Evolutionary conservation across 2,888 invertebrate species (phyloP).

Genomic region (Drosophila yooni): DNA sequence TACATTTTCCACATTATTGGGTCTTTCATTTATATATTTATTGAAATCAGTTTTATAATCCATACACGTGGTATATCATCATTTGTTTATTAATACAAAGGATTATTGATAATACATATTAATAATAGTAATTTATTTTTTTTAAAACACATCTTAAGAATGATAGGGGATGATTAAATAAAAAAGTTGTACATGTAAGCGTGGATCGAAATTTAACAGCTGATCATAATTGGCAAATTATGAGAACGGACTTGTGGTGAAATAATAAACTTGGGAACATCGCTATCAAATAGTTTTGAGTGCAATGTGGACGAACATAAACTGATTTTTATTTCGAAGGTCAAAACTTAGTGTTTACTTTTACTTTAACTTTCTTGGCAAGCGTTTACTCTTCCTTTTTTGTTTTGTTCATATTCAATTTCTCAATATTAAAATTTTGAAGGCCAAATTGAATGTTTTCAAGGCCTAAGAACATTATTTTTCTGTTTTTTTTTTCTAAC

Average conservation of each 20-base stretch:
- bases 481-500: constrained; percentile 27
- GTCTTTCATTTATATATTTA: constrained; percentile 69
- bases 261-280: constrained; percentile 25
- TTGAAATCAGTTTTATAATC: constrained; percentile 75
- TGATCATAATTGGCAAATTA: constrained; percentile 25
- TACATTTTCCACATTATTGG: constrained; percentile 29
- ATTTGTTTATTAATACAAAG: constrained; percentile 78
- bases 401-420: constrained; percentile 36
- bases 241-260: constrained; percentile 25
- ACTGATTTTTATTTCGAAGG: constrained; percentile 62
- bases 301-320: constrained; percentile 64
- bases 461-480: constrained; percentile 36
- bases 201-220: constrained; percentile 35
- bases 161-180: constrained; percentile 54
- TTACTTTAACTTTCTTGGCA: constrained; percentile 66
- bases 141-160: constrained; percentile 71
- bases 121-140: constrained; percentile 70
- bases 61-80: constrained; percentile 71
- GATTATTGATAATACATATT: constrained; percentile 80
- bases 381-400: constrained; percentile 50
- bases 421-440: constrained; percentile 46
- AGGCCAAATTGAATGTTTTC: constrained; percentile 58
- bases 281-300: constrained; percentile 12
- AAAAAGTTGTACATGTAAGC: constrained; percentile 35
- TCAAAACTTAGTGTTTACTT: constrained; percentile 63